Evolutionary conservation across 2,113 vertebrate genomes (phyloP), one percentile per base, ranked within the genome.

Genomic region (Coregonus clupeaformis): DNA sequence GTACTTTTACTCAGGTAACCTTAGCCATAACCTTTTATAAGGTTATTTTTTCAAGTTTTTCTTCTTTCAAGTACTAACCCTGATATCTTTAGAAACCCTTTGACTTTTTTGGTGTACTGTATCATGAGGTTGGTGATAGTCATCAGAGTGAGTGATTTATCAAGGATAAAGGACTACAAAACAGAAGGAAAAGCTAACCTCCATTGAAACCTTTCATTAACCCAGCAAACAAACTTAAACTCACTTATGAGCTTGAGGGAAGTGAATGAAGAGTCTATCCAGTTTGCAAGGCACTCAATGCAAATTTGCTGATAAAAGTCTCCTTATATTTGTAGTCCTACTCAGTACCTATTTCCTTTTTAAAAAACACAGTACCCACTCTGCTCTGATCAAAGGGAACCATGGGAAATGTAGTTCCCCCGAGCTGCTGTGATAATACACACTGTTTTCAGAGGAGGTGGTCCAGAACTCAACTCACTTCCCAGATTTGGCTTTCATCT

Each of bases 401-500:
- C 83, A 84, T 20, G 91, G 90, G 89, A 90, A 91, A 89, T 85
- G 90, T 87, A 90, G 90, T 91, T 86, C 84, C 87, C 84, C 72
- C 76, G 78, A 73, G 66, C 77, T 68, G 79, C 80, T 87, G 75
- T 82, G 87, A 90, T 89, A 84, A 91, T 84, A 80, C 75, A 75
- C 74, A 36, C 6, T 36, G 12, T 91, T 89, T 86, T 77, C 78
- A 88, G 84, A 85, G 74, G 7, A 11, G 83, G 77, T n/a, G 75
- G 84, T 80, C 64, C 62, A 80, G 85, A 87, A 90, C 88, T 86
- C 80, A 84, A 84, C 82, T 87, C 84, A 85, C 85, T 78, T 84
- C 76, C 80, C 81, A 82, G 81, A 77, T 87, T 74, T 72, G 73
- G 65, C 92, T 92, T 92, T 94, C 84, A 93, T 92, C 91, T 92